Percentiles rank a stretch among this genome's conserved stretches.
These are phyloP conservation scores for Batillaria attramentaria DNA, from an alignment of 1,140 invertebrate species.

Conservation along the genomic window DNA sequence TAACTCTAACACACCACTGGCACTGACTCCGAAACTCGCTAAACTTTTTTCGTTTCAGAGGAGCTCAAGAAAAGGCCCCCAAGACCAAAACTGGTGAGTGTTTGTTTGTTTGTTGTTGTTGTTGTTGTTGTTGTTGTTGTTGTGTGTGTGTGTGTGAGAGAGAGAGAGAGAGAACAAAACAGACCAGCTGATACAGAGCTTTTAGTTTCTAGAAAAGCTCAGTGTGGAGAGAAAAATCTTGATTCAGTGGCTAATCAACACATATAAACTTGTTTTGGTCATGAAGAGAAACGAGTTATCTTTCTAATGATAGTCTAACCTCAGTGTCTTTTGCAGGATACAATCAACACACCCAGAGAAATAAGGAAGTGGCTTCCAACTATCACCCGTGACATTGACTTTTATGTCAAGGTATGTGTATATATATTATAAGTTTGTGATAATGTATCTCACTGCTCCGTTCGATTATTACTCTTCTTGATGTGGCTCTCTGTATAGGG, in stretches of 20 bases:
- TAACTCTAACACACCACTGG: not conserved
- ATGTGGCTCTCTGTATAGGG: no score
- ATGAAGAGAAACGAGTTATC: not conserved
- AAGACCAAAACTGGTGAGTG: slow-evolving; percentile 62
- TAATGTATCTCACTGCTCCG: no score
- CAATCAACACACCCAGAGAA: slow-evolving; percentile 53
- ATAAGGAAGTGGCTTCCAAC: slow-evolving; percentile 66
- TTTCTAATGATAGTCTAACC: slow-evolving; percentile 9
- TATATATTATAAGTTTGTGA: not conserved
- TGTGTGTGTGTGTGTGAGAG: no score
- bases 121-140: no score
- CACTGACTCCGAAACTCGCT: no score
- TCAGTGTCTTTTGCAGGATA: slow-evolving; percentile 55
- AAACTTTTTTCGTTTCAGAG: slow-evolving; percentile 52
- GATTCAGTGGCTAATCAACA: not conserved
- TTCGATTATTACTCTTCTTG: no score
- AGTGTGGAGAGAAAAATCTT: not conserved
- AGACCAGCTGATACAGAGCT: not conserved
- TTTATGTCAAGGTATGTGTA: slow-evolving; percentile 60
- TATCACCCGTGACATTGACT: slow-evolving; percentile 65
- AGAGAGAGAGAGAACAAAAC: no score
- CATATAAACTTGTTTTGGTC: not conserved
- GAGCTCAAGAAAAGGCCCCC: slow-evolving; percentile 62
- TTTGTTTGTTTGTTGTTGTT: no score
- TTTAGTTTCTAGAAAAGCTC: not conserved